Base-by-base conservation (phyloP, 2,888 invertebrate species). In the Griposia aprilina region DNA sequence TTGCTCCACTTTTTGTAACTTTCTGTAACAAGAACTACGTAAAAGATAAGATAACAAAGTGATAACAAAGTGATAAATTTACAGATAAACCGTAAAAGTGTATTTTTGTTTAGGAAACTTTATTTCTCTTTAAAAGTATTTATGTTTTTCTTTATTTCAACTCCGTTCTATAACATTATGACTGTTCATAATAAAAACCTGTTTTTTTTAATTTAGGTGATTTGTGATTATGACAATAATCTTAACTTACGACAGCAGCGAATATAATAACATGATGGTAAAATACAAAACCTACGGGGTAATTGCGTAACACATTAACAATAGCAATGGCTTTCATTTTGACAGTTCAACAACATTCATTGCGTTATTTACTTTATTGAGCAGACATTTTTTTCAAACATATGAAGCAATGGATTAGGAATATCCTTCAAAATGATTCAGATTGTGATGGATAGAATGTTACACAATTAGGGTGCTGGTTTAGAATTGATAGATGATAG, bases 1-100 rank as follows among this genome's bases (percentile, higher is more conserved):
- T 57, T n/a, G 41, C n/a, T 50, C 7, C 13, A 15, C 15, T 78
- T 60, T 83, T 66, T 55, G 36, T 57, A 65, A 78, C 50, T 65
- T 77, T 77, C 20, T 26, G 63, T 82, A 59, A 41, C 48, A 23
- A 26, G 23, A 69, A 76, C 60, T 50, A 45, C 52, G 41, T 52
- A 20, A 36, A 52, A 48, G 41, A 41, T 60, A 26, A n/a, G 62
- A 78, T 69, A 68, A 68, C 48, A 65, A 15, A 26, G n/a, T 66
- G n/a, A 68, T 41, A n/a, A 17, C 20, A 50, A 52, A 57, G 23
- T 68, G 23, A 17, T 76, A 45, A 66, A 48, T 70, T 30, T 36
- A 36, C 30, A 36, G 30, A 36, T 36, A 36, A 36, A 3, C 30
- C 30, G 17, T 62, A 6, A 20, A 26, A 41, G n/a, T 30, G 15